Base-by-base conservation (phyloP, 2,888 invertebrate species). In the Nineta flava region DNA sequence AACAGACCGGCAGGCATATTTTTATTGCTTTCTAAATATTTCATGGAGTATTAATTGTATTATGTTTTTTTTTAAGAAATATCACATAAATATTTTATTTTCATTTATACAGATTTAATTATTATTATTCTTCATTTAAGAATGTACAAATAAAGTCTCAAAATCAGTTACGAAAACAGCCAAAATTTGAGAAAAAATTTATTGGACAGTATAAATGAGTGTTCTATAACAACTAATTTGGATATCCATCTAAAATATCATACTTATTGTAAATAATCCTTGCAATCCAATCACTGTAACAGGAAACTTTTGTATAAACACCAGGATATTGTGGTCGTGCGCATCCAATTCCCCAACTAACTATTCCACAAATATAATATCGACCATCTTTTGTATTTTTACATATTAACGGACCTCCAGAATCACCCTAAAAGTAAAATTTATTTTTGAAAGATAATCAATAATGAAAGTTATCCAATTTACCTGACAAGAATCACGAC, bases 291-390 rank as follows among this genome's bases (percentile, higher is more conserved):
- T 55, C 50, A 19, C 54, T 51, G 52, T 54, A 61, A 49, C 59
- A 60, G 38, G 60, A 51, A 35, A 47, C 47, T 13, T 57, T 53
- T 5, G 61, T 61, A 55, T 61, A 61, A 13, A 61, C 57, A 3
- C 60, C 60, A 1, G 60, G 60, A 13, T 55, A 55, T 13, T 55
- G 48, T n/a, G 60, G 55, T 1, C 58, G 47, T 3, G 59, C 60
- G 42, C 61, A 61, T 10, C 60, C 61, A 7, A 60, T 54, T 1
- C 62, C 61, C 61, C 62, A 63, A 47, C 61, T 61, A 10, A 62
- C 60, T 7, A 63, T 53, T 6, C 63, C 63, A 35, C 61, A 62
- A 15, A 62, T 51, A 47, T 60, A 61, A 43, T 59, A 61, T 9
- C 56, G 58, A 7, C 57, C 57, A 47, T 59, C 59, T 2, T 49